Percentiles rank a stretch among this genome's conserved stretches.
Evolutionary conservation across 2,888 invertebrate genomes (phyloP).

Genomic region (Agrilus mali): DNA sequence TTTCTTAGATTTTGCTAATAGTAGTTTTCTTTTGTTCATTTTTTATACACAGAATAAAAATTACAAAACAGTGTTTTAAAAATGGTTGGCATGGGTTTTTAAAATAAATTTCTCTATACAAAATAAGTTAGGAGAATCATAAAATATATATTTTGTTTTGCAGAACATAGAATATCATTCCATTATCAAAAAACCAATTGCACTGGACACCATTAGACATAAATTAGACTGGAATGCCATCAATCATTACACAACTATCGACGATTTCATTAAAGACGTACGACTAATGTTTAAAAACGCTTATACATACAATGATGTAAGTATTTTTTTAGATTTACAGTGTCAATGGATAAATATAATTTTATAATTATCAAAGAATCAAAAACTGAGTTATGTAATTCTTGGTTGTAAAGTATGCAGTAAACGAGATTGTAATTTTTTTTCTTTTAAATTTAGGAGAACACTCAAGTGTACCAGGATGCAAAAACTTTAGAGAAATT

Average conservation of each 20-base stretch:
- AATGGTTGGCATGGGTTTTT: background rate
- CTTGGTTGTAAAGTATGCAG: no score
- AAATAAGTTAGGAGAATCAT: background rate
- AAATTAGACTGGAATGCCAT: conserved; percentile 62
- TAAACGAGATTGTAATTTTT: background rate
- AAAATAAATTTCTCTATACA: background rate
- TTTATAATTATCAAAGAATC: background rate
- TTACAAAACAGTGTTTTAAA: no score
- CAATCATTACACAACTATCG: conserved; percentile 60
- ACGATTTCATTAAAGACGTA: conserved; percentile 69
- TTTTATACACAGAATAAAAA: no score
- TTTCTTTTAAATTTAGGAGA: conserved; percentile 42
- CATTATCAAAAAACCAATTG: conserved; percentile 68
- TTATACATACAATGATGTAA: conserved; percentile 70
- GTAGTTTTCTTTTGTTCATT: no score
- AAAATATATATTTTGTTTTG: conserved; percentile 13
- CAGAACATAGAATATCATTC: conserved; percentile 56
- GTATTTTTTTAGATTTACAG: conserved; percentile 21
- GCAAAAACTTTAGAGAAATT: conserved; percentile 74
- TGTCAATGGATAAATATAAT: no score
- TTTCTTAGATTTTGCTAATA: no score
- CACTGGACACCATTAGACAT: conserved; percentile 69
- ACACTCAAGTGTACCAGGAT: conserved; percentile 63
- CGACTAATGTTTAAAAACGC: conserved; percentile 82
- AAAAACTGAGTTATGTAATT: background rate